Evolutionary conservation across 2,888 invertebrate species (phyloP).

Genomic region (Chironomus riparius): DNA sequence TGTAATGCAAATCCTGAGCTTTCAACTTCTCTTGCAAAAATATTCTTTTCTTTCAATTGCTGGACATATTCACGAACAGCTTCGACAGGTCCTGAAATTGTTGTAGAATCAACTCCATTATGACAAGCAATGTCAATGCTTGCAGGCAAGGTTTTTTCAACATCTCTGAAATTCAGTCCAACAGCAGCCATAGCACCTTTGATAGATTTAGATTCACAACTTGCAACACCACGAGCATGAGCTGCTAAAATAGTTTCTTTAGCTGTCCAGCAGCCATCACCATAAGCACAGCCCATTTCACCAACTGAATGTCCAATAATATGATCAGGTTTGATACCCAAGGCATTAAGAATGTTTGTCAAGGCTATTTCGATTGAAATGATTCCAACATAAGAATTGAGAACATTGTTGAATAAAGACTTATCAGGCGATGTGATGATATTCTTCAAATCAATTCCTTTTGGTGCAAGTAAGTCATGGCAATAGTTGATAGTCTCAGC

Average conservation of each 20-base stretch:
- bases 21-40: constrained; percentile 75
- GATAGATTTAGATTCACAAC: constrained; percentile 54
- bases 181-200: constrained; percentile 75
- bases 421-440: constrained; percentile 51
- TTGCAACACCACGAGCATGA: constrained; percentile 64
- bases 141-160: constrained; percentile 35
- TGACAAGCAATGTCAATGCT: constrained; percentile 45
- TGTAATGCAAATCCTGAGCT: constrained; percentile 87
- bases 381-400: constrained; percentile 57
- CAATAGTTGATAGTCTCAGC: constrained; percentile 53
- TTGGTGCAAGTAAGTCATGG: constrained; percentile 46
- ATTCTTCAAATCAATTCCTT: constrained; percentile 49
- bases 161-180: constrained; percentile 60
- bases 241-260: constrained; percentile 72
- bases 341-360: constrained; percentile 48
- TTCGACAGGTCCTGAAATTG: constrained; percentile 76
- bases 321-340: constrained; percentile 55
- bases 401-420: constrained; percentile 48
- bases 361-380: constrained; percentile 50
- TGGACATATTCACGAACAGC: constrained; percentile 56
- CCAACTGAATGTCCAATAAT: constrained; percentile 78
- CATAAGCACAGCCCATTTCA: constrained; percentile 84
- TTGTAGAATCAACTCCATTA: constrained; percentile 44
- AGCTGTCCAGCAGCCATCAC: constrained; percentile 74
- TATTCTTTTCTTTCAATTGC: constrained; percentile 56